A percentile compares a stretch with the other conserved stretches of the same genome.
Conservation (phyloP, 2,113 vertebrate genomes). For the Sarotherodon lohbergeri region DNA sequence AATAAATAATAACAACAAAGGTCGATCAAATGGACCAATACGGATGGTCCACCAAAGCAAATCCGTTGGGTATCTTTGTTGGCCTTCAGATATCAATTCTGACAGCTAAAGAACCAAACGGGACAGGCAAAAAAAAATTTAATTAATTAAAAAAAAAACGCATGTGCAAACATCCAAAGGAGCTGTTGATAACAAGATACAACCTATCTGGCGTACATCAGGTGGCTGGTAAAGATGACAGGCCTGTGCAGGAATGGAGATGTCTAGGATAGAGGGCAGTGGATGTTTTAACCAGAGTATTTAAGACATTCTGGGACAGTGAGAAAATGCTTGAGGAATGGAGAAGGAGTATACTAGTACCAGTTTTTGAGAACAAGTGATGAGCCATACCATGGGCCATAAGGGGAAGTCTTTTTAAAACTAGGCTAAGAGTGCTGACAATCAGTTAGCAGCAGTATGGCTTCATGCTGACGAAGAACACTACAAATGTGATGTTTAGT, state of each 20-base stretch:
- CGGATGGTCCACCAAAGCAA: background rate
- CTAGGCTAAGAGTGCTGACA: background rate
- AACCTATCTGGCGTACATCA: background rate
- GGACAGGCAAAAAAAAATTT: background rate
- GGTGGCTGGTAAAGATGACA: background rate
- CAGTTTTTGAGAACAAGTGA: background rate
- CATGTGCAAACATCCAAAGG: background rate
- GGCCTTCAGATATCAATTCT: background rate
- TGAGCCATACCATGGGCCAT: background rate
- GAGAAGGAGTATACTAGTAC: background rate
- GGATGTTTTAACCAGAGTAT: background rate
- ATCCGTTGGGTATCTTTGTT: background rate
- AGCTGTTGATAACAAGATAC: background rate
- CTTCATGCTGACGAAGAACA: background rate
- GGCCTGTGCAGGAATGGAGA: background rate
- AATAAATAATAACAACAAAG: background rate
- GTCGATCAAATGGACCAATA: background rate
- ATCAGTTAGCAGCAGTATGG: background rate
- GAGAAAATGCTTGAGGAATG: background rate
- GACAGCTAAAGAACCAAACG: background rate
- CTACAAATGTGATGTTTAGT: background rate
- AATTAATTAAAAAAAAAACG: fast-evolving
- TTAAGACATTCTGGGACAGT: background rate
- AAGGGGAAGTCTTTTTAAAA: background rate
- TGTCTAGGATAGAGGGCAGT: background rate